Evolutionary conservation across 2,113 vertebrate genomes (phyloP).

Genomic region (Petroica traversi): DNA sequence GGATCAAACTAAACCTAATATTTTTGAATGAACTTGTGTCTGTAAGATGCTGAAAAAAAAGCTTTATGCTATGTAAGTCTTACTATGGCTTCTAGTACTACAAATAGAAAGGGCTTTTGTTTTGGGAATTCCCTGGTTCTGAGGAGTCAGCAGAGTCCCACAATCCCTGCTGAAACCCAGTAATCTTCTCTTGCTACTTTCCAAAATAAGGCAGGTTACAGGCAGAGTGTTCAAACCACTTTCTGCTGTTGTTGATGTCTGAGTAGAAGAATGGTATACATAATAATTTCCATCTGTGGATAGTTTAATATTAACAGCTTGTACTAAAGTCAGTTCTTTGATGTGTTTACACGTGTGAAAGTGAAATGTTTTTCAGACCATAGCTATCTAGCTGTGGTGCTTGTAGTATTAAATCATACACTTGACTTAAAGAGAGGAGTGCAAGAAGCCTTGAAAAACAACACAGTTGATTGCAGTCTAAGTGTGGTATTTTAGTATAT

Average conservation of each 20-base stretch:
- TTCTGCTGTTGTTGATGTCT: background rate
- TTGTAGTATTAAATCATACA: slow-evolving; percentile 35
- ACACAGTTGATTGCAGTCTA: slow-evolving; percentile 38
- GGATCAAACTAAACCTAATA: background rate
- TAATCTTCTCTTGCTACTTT: slow-evolving; percentile 2
- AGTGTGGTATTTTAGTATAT: slow-evolving; percentile 33
- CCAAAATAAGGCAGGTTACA: slow-evolving; percentile 5
- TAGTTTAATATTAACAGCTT: slow-evolving; percentile 16
- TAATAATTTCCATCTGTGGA: slow-evolving; percentile 37
- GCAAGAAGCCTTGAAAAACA: slow-evolving; percentile 13
- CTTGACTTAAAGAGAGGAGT: slow-evolving; percentile 31
- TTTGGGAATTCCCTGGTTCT: background rate
- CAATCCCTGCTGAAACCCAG: background rate
- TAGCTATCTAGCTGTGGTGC: background rate
- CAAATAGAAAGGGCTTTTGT: background rate
- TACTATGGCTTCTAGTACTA: background rate
- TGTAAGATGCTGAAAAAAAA: background rate
- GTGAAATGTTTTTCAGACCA: slow-evolving; percentile 57
- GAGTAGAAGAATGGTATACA: background rate
- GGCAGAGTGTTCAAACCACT: background rate
- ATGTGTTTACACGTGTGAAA: slow-evolving; percentile 27
- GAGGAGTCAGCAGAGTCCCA: background rate
- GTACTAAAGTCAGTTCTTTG: slow-evolving; percentile 3
- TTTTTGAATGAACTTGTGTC: background rate
- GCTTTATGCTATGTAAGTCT: background rate